Evolutionary conservation across 2,888 invertebrate species (phyloP).

Genomic region (Apotomis capreana): DNA sequence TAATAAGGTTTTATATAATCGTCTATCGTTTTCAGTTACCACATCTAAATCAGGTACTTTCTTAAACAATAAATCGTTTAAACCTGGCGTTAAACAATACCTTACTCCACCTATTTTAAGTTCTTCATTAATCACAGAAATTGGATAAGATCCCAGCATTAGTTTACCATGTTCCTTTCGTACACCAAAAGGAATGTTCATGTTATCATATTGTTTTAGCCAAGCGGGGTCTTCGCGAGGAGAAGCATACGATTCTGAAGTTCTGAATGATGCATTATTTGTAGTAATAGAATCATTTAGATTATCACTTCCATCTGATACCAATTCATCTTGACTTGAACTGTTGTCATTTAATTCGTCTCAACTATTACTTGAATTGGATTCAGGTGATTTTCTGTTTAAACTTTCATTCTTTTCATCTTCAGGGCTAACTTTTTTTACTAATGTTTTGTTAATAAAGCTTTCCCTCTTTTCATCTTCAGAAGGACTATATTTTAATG

Average conservation of each 20-base stretch:
- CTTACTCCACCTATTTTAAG: background rate
- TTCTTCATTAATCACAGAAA: background rate
- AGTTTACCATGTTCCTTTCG: background rate
- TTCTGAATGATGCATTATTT: background rate
- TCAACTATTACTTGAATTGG: no score
- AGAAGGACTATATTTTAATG: no score
- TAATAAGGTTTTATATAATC: background rate
- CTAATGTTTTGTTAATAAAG: no score
- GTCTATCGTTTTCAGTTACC: background rate
- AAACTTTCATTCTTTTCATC: no score
- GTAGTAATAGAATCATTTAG: background rate
- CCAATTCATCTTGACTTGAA: background rate
- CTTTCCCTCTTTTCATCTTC: no score
- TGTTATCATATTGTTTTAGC: background rate
- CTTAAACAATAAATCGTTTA: background rate
- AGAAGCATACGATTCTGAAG: background rate
- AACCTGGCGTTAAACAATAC: background rate
- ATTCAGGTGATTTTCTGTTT: background rate
- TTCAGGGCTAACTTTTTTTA: no score
- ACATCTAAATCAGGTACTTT: background rate
- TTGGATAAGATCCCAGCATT: background rate
- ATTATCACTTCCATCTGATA: background rate
- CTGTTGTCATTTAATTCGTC: background rate
- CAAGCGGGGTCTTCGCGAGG: background rate
- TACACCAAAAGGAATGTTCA: background rate